Evolutionary conservation across 2,888 invertebrate genomes (phyloP).

Genomic region (Notodromas monacha): DNA sequence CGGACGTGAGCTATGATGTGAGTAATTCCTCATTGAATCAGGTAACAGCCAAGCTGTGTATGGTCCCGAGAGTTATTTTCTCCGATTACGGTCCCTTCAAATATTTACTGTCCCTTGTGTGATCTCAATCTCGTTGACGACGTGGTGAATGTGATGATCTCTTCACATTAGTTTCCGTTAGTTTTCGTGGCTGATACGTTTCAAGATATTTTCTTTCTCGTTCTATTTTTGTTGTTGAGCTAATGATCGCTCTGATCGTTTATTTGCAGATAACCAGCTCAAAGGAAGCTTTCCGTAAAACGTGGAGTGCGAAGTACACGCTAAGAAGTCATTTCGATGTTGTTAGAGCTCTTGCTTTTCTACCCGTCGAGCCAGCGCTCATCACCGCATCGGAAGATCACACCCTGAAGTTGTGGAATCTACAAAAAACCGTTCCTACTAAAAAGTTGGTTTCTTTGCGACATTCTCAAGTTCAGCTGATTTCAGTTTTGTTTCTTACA

Average conservation of each 20-base stretch:
- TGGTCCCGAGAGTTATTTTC: too few relatives aligned
- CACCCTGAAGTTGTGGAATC: constrained; percentile 93
- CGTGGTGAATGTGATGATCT: too few relatives aligned
- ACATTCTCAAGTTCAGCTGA: constrained; percentile 1
- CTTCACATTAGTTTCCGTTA: too few relatives aligned
- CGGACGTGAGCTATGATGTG: constrained; percentile 61
- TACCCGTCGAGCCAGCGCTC: constrained; percentile 75
- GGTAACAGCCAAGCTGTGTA: too few relatives aligned
- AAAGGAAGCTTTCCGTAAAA: constrained; percentile 66
- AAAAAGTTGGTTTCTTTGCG: constrained; percentile 31
- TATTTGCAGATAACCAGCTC: constrained; percentile 27
- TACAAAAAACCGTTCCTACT: constrained; percentile 85
- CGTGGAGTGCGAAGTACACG: constrained; percentile 88
- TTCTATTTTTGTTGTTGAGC: too few relatives aligned
- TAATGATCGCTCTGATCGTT: constrained; percentile 7
- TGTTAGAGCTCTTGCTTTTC: constrained; percentile 63
- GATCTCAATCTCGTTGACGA: too few relatives aligned
- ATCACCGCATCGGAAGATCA: constrained; percentile 97
- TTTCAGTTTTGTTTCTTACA: constrained; percentile 13
- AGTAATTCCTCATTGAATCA: too few relatives aligned
- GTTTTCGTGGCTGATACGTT: not conserved
- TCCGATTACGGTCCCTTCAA: too few relatives aligned
- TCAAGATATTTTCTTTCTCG: too few relatives aligned
- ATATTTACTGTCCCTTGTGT: too few relatives aligned
- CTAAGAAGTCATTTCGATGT: constrained; percentile 76